phyloP scores from a whole-genome alignment of 2,113 vertebrate genomes.

The Mus spicilegus region DNA sequence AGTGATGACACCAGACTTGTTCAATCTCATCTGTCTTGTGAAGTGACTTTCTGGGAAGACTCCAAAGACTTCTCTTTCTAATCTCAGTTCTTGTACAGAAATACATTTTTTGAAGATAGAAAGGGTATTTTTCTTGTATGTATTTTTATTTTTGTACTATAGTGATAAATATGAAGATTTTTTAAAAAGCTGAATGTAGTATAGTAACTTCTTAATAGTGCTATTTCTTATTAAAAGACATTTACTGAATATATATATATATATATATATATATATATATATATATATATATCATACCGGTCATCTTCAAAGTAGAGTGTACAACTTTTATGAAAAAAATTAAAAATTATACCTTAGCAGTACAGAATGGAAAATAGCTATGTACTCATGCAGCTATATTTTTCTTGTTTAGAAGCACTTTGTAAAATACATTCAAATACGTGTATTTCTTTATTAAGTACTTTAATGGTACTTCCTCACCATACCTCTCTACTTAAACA shows the following conservation, averaged over 20 bases:
- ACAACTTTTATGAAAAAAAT: neutral
- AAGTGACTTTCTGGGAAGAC: neutral
- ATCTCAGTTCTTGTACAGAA: neutral
- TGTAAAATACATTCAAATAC: neutral
- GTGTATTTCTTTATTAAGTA: neutral
- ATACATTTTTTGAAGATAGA: neutral
- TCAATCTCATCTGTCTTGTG: neutral
- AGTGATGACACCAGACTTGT: neutral
- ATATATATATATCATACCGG: neutral
- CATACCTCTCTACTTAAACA: neutral
- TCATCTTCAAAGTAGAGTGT: neutral
- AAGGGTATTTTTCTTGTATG: neutral
- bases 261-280: neutral
- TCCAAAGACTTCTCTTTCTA: neutral
- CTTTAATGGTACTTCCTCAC: neutral
- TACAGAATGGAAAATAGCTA: neutral
- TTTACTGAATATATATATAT: too few relatives aligned
- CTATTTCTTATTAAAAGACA: neutral
- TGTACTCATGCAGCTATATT: neutral
- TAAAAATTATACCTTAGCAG: neutral
- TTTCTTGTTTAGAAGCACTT: conserved; percentile 2
- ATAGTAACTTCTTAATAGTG: neutral
- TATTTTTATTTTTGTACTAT: neutral
- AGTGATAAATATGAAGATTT: neutral
- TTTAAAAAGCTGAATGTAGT: neutral